A percentile compares a stretch with the other conserved stretches of the same genome.
Evolutionary conservation across 2,888 invertebrate species (phyloP).

Genomic region (Subacronicta megacephala): DNA sequence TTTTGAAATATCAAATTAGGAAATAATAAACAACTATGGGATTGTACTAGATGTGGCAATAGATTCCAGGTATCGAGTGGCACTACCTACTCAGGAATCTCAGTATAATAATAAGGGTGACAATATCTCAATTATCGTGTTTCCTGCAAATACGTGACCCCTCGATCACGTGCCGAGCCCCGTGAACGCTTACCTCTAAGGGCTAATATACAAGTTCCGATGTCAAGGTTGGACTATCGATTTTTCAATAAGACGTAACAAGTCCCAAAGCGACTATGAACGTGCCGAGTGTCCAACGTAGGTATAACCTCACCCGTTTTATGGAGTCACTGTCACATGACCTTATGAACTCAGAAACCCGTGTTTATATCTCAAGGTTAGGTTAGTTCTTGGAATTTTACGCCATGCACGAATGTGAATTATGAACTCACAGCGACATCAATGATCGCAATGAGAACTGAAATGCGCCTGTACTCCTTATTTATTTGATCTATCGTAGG

Average conservation of each 20-base stretch:
- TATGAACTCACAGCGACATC: too few species aligned
- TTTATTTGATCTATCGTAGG: too few species aligned
- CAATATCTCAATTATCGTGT: too few species aligned
- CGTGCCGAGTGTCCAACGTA: constrained; percentile 24
- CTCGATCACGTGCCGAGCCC: not conserved
- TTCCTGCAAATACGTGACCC: not conserved
- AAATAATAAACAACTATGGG: too few species aligned
- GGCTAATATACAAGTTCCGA: constrained; percentile 11
- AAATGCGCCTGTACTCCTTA: too few species aligned
- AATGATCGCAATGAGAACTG: too few species aligned
- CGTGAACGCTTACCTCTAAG: constrained; percentile 12
- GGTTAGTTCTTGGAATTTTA: not conserved
- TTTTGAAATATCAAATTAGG: too few species aligned
- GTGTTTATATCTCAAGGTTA: not conserved
- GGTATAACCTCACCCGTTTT: not conserved
- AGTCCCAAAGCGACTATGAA: constrained; percentile 23
- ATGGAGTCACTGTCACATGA: not conserved
- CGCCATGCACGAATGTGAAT: not conserved
- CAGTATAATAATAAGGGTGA: too few species aligned
- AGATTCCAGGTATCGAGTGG: too few species aligned
- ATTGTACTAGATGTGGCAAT: too few species aligned
- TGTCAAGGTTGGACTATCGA: constrained; percentile 34
- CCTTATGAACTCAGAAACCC: not conserved
- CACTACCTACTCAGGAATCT: too few species aligned
- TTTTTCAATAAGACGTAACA: constrained; percentile 11